Conservation (phyloP, 2,888 invertebrate species). For the Crocallis elinguaria region DNA sequence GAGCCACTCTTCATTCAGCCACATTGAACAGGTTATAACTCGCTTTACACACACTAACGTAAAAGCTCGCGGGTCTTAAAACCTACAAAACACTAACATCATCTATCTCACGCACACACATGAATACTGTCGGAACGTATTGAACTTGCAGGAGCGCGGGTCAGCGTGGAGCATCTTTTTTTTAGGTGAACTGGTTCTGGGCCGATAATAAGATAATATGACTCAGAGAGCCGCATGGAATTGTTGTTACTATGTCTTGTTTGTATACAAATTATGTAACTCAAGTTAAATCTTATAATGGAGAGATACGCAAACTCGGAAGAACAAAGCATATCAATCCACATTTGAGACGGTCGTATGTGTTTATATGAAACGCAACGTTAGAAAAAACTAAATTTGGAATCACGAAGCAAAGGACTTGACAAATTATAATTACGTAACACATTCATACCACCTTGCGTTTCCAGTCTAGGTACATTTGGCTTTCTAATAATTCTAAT, state of each 20-base stretch:
- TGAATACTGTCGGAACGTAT: slow-evolving; percentile 31
- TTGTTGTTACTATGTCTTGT: slow-evolving; percentile 23
- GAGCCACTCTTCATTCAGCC: slow-evolving; percentile 80
- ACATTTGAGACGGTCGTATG: too few species aligned
- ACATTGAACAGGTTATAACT: slow-evolving; percentile 77
- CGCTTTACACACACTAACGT: slow-evolving; percentile 63
- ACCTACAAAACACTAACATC: slow-evolving; percentile 36
- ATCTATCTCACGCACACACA: slow-evolving; percentile 51
- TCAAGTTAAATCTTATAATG: slow-evolving; percentile 4
- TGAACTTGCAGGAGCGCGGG: slow-evolving; percentile 68
- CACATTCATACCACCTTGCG: slow-evolving; percentile 8
- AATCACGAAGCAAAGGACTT: too few species aligned
- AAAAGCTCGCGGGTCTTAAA: slow-evolving; percentile 43
- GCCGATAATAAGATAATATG: slow-evolving; percentile 69
- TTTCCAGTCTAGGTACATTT: slow-evolving; percentile 28
- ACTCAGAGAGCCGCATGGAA: slow-evolving; percentile 61
- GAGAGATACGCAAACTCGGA: too few species aligned
- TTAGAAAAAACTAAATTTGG: too few species aligned
- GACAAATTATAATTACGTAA: slow-evolving; percentile 13
- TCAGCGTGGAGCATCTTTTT: slow-evolving; percentile 71
- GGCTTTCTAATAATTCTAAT: slow-evolving; percentile 32
- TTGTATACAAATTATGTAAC: slow-evolving; percentile 37
- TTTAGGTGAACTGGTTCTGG: slow-evolving; percentile 71
- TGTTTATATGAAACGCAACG: too few species aligned
- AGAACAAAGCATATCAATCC: too few species aligned